Percentiles rank a stretch among this genome's conserved stretches.
Evolutionary conservation across 1,140 invertebrate genomes (phyloP).

Genomic region (Brachystomella parvula): DNA sequence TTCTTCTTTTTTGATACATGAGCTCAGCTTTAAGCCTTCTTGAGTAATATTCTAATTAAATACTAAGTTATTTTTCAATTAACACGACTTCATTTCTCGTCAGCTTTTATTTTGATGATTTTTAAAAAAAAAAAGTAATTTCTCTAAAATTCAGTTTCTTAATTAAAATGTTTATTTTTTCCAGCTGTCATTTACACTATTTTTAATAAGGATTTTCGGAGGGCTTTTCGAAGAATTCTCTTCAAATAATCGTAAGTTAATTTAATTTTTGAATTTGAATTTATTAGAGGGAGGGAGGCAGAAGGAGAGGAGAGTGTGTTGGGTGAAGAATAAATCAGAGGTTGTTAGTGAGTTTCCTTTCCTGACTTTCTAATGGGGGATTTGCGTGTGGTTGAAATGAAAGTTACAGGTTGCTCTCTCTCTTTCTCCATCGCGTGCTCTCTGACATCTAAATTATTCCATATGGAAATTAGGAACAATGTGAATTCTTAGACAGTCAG

Average conservation of each 20-base stretch:
- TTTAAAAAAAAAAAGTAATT: no score
- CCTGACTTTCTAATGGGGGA: not conserved
- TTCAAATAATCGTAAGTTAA: constrained; percentile 61
- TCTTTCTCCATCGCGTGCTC: not conserved
- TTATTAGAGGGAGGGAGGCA: not conserved
- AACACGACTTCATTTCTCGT: no score
- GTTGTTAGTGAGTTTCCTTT: no score
- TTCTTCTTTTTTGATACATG: no score
- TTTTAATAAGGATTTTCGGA: constrained; percentile 96
- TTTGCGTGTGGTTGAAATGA: not conserved
- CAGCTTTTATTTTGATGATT: no score
- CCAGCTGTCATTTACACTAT: constrained; percentile 78
- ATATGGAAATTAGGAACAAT: constrained; percentile 7
- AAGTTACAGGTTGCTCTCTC: constrained; percentile 8
- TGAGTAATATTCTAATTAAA: no score
- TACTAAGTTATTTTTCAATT: no score
- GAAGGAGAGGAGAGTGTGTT: not conserved
- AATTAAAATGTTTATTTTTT: no score
- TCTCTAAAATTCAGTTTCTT: no score
- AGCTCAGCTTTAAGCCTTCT: no score
- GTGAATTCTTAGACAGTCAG: constrained; percentile 2
- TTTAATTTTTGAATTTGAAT: not conserved
- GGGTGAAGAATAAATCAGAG: no score
- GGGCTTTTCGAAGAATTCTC: constrained; percentile 87
- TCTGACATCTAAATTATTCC: not conserved